These are phyloP conservation scores for Sphaerophoria taeniata DNA, from an alignment of 2,888 invertebrate species.

Conservation along the genomic window DNA sequence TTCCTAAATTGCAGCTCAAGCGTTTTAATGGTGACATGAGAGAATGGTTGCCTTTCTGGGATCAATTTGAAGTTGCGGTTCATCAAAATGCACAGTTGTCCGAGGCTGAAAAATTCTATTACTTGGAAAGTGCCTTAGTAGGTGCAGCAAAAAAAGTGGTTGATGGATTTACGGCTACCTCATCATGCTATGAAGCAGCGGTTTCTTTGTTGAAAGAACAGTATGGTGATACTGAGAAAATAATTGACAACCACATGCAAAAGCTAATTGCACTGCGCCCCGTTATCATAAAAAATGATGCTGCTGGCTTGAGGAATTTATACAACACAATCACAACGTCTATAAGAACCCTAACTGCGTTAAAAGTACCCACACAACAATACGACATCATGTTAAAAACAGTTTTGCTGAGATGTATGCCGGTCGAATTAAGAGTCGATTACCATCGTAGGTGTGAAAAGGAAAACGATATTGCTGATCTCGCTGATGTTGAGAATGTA, in stretches of 20 bases:
- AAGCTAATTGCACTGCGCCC: conserved; percentile 26
- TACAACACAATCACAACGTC: conserved; percentile 37
- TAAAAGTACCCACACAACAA: conserved; percentile 37
- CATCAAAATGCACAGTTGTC: conserved; percentile 19
- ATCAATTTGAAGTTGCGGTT: too few species aligned
- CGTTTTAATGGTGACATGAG: too few species aligned
- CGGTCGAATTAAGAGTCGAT: background rate
- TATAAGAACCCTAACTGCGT: conserved; percentile 27
- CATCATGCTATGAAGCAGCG: conserved; percentile 35
- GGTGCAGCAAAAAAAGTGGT: conserved; percentile 21
- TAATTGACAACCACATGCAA: conserved; percentile 31
- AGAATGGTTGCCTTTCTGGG: too few species aligned
- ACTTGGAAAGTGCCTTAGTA: conserved; percentile 6
- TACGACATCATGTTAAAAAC: conserved; percentile 27
- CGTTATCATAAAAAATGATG: too few species aligned
- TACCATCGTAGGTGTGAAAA: conserved; percentile 9
- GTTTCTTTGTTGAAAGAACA: conserved; percentile 21
- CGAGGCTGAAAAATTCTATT: conserved; percentile 12
- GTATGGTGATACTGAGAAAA: conserved; percentile 31
- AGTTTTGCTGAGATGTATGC: conserved; percentile 26
- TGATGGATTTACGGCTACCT: conserved; percentile 35
- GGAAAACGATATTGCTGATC: too few species aligned
- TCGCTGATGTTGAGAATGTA: too few species aligned
- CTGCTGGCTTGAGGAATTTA: conserved; percentile 16
- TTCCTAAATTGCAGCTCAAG: too few species aligned